A percentile compares a stretch with the other conserved stretches of the same genome.
Evolutionary conservation across 2,888 invertebrate species (phyloP).

Genomic region (Drosophila incognita): DNA sequence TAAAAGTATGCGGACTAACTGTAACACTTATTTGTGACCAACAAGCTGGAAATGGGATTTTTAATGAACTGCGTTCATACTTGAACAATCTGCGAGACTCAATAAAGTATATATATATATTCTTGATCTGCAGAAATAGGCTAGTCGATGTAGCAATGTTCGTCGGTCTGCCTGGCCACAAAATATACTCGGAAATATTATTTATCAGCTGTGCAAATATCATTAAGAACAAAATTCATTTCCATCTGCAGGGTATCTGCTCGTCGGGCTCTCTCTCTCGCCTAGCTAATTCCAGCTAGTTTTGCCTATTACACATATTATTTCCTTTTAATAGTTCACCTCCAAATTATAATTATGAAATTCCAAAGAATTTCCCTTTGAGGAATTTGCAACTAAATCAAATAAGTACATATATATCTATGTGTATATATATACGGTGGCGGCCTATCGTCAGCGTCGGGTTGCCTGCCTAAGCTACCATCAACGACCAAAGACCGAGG

Average conservation of each 20-base stretch:
- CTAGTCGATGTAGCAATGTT: too few species aligned
- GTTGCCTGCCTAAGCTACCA: too few species aligned
- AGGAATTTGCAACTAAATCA: conserved; percentile 72
- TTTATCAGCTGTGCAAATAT: too few species aligned
- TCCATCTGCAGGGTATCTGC: neutral
- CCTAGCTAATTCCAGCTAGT: neutral
- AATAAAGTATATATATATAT: too few species aligned
- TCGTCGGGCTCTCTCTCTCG: neutral
- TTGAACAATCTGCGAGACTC: too few species aligned
- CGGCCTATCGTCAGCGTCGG: too few species aligned
- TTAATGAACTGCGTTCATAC: neutral
- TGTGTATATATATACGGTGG: neutral
- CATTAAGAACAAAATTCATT: neutral
- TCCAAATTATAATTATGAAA: neutral
- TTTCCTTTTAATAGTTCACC: conserved; percentile 1
- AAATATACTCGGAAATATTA: neutral
- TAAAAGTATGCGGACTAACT: conserved; percentile 29
- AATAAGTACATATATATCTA: conserved; percentile 36
- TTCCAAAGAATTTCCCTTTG: conserved; percentile 27
- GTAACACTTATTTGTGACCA: neutral
- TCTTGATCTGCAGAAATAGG: too few species aligned
- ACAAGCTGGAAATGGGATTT: neutral
- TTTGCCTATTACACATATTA: neutral
- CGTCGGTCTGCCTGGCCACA: too few species aligned
- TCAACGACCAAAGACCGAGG: too few species aligned